Evolutionary conservation across 2,888 invertebrate species (phyloP), one percentile per base, ranked within the genome.

Genomic region (Blera fallax): DNA sequence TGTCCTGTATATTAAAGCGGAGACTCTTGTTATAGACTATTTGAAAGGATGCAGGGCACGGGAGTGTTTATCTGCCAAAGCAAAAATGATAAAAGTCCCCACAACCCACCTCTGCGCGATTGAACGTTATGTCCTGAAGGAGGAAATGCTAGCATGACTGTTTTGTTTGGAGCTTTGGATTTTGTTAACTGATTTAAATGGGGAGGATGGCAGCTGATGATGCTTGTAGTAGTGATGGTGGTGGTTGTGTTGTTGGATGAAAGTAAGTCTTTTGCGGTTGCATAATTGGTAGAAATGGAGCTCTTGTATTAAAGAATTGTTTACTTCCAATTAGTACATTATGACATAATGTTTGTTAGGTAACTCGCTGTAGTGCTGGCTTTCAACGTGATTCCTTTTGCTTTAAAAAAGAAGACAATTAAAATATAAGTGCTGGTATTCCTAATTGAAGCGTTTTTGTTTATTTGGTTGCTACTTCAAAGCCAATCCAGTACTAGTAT

Each of bases 1-100:
- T 74, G 62, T 79, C 43, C 16, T 64, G 43, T 74, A 43, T 79
- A 74, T 84, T 74, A 84, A 79, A 74, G 56, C 69, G 58, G 37
- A 58, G 21, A 11, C 74, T 58, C 58, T 84, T 79, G 79, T 79
- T 79, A 43, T 40, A 37, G 50, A 56, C 34, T n/a, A 18, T 45
- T 4, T 24, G 27, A 2, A 1, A 6, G 29, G 52, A 52, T 50
- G 27, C 16, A 48, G 48, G 37, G 43, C 50, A 37, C 14, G 16
- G 27, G 50, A 43, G 56, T 76, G 52, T 56, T 64, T 64, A 64
- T 34, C 69, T 65, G 40, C 29, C 69, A 69, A 67, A 74, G 62
- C 10, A n/a, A 56, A 69, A 48, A 21, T 40, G 40, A 43, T 50
- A 56, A 50, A 70, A 37, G 40, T 11, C 7, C 60, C 24, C 27